Conservation (phyloP, 1,140 invertebrate species). For the Cydia strobilella region DNA sequence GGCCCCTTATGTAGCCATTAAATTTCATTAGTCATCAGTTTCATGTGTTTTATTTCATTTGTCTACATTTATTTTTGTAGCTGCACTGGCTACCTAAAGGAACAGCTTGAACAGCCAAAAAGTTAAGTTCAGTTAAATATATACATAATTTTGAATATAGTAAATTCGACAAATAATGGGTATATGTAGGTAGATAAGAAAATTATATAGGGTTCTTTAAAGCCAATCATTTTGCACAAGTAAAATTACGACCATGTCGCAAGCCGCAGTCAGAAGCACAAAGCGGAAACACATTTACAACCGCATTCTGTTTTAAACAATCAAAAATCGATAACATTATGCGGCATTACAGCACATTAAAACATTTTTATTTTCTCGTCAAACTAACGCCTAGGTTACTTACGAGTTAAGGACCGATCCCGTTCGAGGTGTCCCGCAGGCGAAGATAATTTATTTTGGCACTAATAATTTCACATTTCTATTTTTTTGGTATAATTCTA, state of each 20-base stretch:
- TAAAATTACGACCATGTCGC: slow-evolving; percentile 19
- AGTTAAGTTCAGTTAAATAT: background rate
- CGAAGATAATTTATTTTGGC: slow-evolving; percentile 43
- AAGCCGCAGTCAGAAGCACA: slow-evolving; percentile 17
- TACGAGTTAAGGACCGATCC: slow-evolving; percentile 53
- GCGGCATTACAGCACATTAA: slow-evolving; percentile 58
- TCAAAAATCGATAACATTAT: slow-evolving; percentile 71
- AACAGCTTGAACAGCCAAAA: background rate
- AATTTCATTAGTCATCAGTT: too few species aligned
- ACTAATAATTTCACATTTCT: slow-evolving; percentile 73
- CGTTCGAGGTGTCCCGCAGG: slow-evolving; percentile 53
- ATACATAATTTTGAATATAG: slow-evolving; percentile 12
- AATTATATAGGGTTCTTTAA: background rate
- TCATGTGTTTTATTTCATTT: too few species aligned
- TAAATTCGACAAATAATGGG: background rate
- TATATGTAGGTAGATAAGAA: background rate
- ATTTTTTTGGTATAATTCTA: slow-evolving; percentile 48
- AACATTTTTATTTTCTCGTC: slow-evolving; percentile 53
- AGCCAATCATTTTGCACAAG: slow-evolving; percentile 3
- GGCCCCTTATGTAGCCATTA: too few species aligned
- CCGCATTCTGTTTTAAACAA: slow-evolving; percentile 59
- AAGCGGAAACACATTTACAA: slow-evolving; percentile 37
- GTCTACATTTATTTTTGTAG: background rate
- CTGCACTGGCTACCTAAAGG: background rate
- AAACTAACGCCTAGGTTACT: slow-evolving; percentile 59